Base-by-base conservation (phyloP, 2,113 vertebrate genomes). In the Recurvirostra avosetta region DNA sequence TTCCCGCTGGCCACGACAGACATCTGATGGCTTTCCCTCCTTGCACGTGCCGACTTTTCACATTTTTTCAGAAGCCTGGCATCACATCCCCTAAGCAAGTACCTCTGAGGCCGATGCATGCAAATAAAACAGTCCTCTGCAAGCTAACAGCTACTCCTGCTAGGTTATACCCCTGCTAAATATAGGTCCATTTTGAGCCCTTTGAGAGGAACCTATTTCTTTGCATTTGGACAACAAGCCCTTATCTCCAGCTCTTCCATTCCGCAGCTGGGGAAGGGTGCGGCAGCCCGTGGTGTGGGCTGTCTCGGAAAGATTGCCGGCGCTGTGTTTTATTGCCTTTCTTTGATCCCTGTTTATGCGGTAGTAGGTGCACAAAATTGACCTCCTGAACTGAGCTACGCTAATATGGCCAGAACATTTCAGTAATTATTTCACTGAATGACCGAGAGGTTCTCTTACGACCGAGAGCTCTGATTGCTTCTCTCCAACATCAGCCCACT, bases 351-450 rank as follows among this genome's bases (percentile, higher is more conserved):
- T 32, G 1, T 58, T 67, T 47, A 61, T 40, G 43, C 17, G 1
- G 58, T 13, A 30, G 66, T 77, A 40, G 92, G 84, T 78, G 72
- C 56, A 53, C 38, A 43, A 47, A 61, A 50, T 0, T 86, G 89
- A 90, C 96, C 94, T 75, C 5, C 62, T 50, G 56, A 93, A 88
- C 93, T n/a, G 65, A 92, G 72, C 81, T 65, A 25, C 41, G 90
- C 91, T 92, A 91, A 83, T 41, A 41, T 1, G 20, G 58, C 71
- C 76, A 61, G 56, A 89, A 66, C 72, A 41, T 38, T 77, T 80
- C 86, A 49, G 68, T 76, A 92, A 95, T 80, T 92, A 88, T 93
- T 97, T 75, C 75, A 52, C 12, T 47, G 45, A 53, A 43, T 3
- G 41, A 49, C 66, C 16, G 2, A 80, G 61, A 85, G 67, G 41